Base-by-base conservation (phyloP, 2,113 vertebrate genomes). In the Psophia crepitans region DNA sequence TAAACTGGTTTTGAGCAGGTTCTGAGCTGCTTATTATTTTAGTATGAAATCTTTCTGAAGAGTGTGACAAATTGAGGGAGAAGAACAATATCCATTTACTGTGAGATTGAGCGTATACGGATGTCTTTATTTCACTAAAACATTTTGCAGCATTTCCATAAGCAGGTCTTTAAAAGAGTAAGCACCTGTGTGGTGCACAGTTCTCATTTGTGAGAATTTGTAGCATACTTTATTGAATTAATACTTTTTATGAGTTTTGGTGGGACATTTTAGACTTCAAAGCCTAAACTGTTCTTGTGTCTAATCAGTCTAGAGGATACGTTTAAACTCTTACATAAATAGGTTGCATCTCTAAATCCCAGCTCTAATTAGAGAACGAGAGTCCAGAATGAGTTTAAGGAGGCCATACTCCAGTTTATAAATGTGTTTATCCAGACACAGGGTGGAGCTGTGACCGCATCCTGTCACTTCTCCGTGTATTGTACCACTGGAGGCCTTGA, bases 401-500 rank as follows among this genome's bases (percentile, higher is more conserved):
- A 85, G 61, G 81, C 37, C 69, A 18, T 51, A 39, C 23, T 87
- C 30, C 30, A 89, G 65, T 87, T 89, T 73, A 90, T 75, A 53
- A 92, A 95, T 96, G 92, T 89, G 86, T 97, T 95, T 94, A 65
- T 96, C 65, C 94, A 96, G 96, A 97, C 95, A 95, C 96, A 97
- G 95, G 95, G 96, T 97, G 97, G 96, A 97, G 95, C 96, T 97
- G 90, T 97, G 97, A 79, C 95, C 87, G 92, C 95, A 92, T 94
- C 94, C 90, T 92, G 95, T 93, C 92, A 84, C 68, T 94, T 94
- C 68, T 80, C 3, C 8, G 63, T 91, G 63, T 48, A 61, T 73
- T 88, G 76, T 93, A 68, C 83, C 64, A 82, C 83, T 84, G 88
- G 60, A 92, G 92, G 76, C 90, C 93, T 95, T 95, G 61, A 96